Evolutionary conservation across 2,888 invertebrate species (phyloP).

Genomic region (Drosophila nr. medialis): DNA sequence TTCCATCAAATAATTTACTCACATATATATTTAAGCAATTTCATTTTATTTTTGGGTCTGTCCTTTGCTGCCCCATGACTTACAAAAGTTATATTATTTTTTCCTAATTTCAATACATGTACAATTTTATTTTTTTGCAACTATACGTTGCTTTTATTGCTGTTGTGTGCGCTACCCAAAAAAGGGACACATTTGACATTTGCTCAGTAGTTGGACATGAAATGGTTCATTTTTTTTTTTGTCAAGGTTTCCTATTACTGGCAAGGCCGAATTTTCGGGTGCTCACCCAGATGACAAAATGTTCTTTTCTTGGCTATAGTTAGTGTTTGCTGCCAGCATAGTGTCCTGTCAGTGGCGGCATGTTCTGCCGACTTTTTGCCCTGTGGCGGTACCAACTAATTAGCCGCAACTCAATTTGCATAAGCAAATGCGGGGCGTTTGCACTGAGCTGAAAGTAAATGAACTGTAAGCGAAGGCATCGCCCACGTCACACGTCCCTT

Average conservation of each 20-base stretch:
- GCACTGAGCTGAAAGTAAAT: constrained; percentile 52
- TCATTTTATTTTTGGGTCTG: constrained; percentile 27
- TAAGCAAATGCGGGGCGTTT: constrained; percentile 54
- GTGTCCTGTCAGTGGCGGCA: constrained; percentile 11
- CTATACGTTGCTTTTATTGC: constrained; percentile 2
- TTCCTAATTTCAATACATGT: constrained; percentile 39
- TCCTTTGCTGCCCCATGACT: constrained; percentile 26
- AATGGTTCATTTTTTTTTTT: constrained; percentile 12
- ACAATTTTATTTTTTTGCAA: constrained; percentile 5
- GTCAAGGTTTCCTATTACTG: constrained; percentile 10
- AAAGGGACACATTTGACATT: constrained; percentile 55
- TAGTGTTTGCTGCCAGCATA: constrained; percentile 4
- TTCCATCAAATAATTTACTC: constrained; percentile 9
- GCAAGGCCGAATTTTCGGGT: constrained; percentile 28
- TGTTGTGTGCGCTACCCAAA: constrained; percentile 25
- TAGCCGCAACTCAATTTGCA: constrained; percentile 64
- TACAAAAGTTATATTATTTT: constrained; percentile 19
- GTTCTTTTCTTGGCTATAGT: constrained; percentile 29
- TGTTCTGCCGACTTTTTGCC: constrained; percentile 27
- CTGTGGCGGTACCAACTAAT: constrained; percentile 55
- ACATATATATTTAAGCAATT: constrained; percentile 4
- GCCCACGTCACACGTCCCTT: constrained; percentile 50
- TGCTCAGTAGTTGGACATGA: constrained; percentile 36
- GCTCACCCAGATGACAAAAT: constrained; percentile 25
- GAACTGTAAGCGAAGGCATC: constrained; percentile 61